These are phyloP conservation scores for Pangasius mekongensis DNA, from an alignment of 2,797 vertebrate genomes.

Conservation along the genomic window DNA sequence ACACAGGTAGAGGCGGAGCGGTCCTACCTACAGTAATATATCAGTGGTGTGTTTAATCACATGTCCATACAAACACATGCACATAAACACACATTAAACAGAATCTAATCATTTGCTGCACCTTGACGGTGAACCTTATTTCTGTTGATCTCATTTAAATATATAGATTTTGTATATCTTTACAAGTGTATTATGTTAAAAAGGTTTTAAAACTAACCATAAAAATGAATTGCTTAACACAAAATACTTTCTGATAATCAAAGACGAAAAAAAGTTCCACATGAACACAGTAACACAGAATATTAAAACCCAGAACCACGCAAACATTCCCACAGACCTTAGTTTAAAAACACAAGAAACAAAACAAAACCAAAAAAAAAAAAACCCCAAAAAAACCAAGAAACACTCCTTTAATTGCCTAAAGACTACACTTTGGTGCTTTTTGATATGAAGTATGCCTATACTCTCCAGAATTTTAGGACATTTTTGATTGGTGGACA, in stretches of 20 bases:
- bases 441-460: slow-evolving; percentile 75
- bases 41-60: slow-evolving; percentile 40
- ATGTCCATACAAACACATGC: slow-evolving; percentile 48
- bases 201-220: slow-evolving; percentile 68
- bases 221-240: slow-evolving; percentile 56
- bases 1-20: neutral
- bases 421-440: slow-evolving; percentile 87
- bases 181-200: slow-evolving; percentile 54
- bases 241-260: slow-evolving; percentile 62
- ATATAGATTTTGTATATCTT: slow-evolving; percentile 58
- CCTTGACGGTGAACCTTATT: slow-evolving; percentile 52
- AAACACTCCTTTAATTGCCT: slow-evolving; percentile 76
- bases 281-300: slow-evolving; percentile 54
- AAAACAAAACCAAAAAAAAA: slow-evolving; percentile 50
- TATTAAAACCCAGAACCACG: slow-evolving; percentile 61
- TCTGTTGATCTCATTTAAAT: slow-evolving; percentile 57
- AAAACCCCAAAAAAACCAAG: slow-evolving; percentile 53
- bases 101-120: slow-evolving; percentile 48
- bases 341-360: slow-evolving; percentile 58
- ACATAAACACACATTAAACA: slow-evolving; percentile 47
- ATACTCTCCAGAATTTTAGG: slow-evolving; percentile 54
- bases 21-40: slow-evolving; percentile 35
- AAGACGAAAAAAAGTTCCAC: slow-evolving; percentile 66
- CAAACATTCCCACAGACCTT: slow-evolving; percentile 52
- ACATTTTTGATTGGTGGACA: slow-evolving; percentile 60